Percentiles rank a stretch among this genome's conserved stretches.
phyloP scores from a whole-genome alignment of 2,888 invertebrate genomes.

The Entomobrya proxima region DNA sequence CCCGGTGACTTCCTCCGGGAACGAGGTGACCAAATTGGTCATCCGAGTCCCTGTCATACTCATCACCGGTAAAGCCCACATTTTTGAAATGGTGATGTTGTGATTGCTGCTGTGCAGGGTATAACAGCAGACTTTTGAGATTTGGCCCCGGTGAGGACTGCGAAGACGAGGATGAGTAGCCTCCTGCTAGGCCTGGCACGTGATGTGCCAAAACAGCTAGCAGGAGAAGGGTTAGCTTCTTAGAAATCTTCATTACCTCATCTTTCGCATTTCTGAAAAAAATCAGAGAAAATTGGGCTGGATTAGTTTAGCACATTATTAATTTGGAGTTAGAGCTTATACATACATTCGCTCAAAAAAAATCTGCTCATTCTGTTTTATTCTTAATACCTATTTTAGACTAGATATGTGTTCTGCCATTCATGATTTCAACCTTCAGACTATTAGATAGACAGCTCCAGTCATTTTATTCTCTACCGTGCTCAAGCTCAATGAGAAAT shows the following conservation, averaged over 20 bases:
- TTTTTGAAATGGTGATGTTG: neutral
- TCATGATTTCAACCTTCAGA: too few species aligned
- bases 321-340: too few species aligned
- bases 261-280: slow-evolving; percentile 42
- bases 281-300: neutral
- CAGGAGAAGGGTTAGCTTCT: slow-evolving; percentile 54
- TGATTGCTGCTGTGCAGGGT: neutral
- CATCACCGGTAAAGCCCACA: slow-evolving; percentile 37
- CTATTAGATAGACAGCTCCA: too few species aligned
- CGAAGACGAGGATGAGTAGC: neutral
- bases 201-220: slow-evolving; percentile 45
- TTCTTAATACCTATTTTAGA: too few species aligned
- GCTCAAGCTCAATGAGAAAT: neutral
- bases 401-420: too few species aligned
- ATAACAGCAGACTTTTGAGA: slow-evolving; percentile 30
- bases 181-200: slow-evolving; percentile 61
- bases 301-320: too few species aligned
- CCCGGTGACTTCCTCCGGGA: slow-evolving; percentile 31
- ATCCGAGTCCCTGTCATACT: neutral
- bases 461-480: neutral
- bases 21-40: neutral
- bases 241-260: slow-evolving; percentile 62
- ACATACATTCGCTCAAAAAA: too few species aligned
- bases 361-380: too few species aligned
- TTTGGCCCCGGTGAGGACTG: slow-evolving; percentile 51